Evolutionary conservation across 2,797 vertebrate species (phyloP), one percentile per base, ranked within the genome.

Genomic region (Acomys russatus): DNA sequence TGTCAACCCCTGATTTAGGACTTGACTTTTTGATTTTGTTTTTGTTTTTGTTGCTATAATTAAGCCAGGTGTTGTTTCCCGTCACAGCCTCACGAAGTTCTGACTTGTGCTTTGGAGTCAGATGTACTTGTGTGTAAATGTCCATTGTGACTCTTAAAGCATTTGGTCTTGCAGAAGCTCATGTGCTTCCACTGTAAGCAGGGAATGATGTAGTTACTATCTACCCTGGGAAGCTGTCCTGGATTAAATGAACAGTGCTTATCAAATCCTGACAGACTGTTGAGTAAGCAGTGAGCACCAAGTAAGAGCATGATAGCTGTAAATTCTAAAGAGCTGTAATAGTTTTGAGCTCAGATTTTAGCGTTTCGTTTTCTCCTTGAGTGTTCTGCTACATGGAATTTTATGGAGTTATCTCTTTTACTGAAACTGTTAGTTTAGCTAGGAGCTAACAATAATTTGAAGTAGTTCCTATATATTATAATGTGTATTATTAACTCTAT

Each of bases 391-490:
- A 17, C 59, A 80, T 73, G 87, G 51, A 87, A 71, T 87, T 87
- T 49, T 96, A 70, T 0, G 6, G 9, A 70, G 25, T 88, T 96
- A 92, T 94, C 51, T 90, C 51, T 54, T 85, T 94, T 90, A 88
- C 12, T 89, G 51, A 97, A 93, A 76, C 18, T 10, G 28, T 76
- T 93, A 54, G 59, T 94, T 88, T 86, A 90, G 38, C 78, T 94
- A 90, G 49, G n/a, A 87, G 30, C 38, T 89, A 44, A 78, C 89
- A 78, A 68, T 88, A 95, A 85, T 38, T 90, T 70, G 54, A 95
- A 92, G 77, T 70, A 80, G 64, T 87, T 94, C 23, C 56, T 22
- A 87, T 93, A 95, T 92, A 63, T 85, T 94, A 93, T 61, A 51
- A 23, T 94, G 14, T 90, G 18, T 44, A n/a, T n/a, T n/a, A n/a